These are phyloP conservation scores for Pelobates fuscus DNA, from an alignment of 2,113 vertebrate species.

Conservation along the genomic window DNA sequence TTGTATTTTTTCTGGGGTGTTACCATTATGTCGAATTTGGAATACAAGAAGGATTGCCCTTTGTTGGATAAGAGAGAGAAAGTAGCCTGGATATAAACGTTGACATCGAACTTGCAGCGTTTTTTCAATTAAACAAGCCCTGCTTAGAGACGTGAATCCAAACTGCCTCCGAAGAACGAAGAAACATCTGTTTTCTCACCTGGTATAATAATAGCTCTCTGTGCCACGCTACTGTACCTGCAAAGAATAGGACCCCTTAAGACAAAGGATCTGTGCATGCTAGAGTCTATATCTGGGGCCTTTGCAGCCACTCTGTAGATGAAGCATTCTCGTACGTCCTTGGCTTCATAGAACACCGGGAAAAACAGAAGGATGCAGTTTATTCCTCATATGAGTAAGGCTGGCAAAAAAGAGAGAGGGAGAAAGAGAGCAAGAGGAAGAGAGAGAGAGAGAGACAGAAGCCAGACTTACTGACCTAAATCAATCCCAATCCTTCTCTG, in stretches of 20 bases:
- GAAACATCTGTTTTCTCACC: conserved; percentile 57
- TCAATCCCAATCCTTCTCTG: conserved; percentile 73
- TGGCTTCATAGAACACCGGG: conserved; percentile 50
- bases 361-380: conserved; percentile 51
- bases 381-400: conserved; percentile 57
- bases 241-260: conserved; percentile 55
- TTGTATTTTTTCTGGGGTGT: conserved; percentile 52
- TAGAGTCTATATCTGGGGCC: conserved; percentile 62
- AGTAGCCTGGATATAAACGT: conserved; percentile 60
- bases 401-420: conserved; percentile 57
- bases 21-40: conserved; percentile 51
- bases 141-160: conserved; percentile 63
- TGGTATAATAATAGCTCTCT: conserved; percentile 49
- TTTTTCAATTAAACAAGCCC: conserved; percentile 65
- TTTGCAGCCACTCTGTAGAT: conserved; percentile 52
- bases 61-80: conserved; percentile 63
- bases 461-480: conserved; percentile 77
- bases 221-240: conserved; percentile 60
- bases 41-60: conserved; percentile 54
- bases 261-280: conserved; percentile 63
- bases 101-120: conserved; percentile 65
- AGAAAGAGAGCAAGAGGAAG: conserved; percentile 55
- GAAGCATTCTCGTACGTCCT: conserved; percentile 55
- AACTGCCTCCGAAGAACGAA: conserved; percentile 62
- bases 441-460: conserved; percentile 56